Percentiles rank a stretch among this genome's conserved stretches.
phyloP scores from a whole-genome alignment of 2,888 invertebrate species.

The Mycogona germanica region DNA sequence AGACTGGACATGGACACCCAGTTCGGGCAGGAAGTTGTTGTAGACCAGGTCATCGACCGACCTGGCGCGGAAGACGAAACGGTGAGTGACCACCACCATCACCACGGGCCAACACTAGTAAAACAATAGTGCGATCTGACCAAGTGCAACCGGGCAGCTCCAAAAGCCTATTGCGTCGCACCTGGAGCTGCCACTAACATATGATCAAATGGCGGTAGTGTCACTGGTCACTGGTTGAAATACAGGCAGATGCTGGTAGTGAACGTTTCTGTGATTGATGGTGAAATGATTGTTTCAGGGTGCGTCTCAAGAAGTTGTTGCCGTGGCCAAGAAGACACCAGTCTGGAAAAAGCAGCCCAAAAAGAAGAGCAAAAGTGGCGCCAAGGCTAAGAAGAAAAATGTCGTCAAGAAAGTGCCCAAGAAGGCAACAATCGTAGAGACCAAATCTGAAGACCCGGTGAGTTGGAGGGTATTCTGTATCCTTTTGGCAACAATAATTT shows the following conservation, averaged over 20 bases:
- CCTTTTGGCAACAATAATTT: no score
- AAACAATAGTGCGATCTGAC: no score
- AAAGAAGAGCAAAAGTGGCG: slow-evolving; percentile 40
- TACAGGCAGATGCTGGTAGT: no score
- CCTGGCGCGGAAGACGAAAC: slow-evolving; percentile 46
- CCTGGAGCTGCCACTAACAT: no score
- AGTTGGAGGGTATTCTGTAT: no score
- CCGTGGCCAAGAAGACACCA: slow-evolving; percentile 46
- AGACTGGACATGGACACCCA: slow-evolving; percentile 71
- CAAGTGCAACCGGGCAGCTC: neutral
- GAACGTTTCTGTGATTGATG: neutral
- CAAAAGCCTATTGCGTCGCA: slow-evolving; percentile 23
- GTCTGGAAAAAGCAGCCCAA: slow-evolving; percentile 64
- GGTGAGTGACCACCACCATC: no score
- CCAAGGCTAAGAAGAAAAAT: slow-evolving; percentile 26
- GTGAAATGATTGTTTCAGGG: neutral
- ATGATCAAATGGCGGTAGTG: no score
- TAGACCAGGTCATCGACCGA: slow-evolving; percentile 34
- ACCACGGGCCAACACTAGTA: no score
- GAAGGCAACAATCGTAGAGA: no score
- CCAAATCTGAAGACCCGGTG: no score
- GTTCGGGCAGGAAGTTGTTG: slow-evolving; percentile 34
- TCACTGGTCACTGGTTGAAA: no score
- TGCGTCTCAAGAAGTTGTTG: neutral
- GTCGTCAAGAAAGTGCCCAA: no score